Conservation (phyloP, 2,888 invertebrate species). For the Elmis aenea region DNA sequence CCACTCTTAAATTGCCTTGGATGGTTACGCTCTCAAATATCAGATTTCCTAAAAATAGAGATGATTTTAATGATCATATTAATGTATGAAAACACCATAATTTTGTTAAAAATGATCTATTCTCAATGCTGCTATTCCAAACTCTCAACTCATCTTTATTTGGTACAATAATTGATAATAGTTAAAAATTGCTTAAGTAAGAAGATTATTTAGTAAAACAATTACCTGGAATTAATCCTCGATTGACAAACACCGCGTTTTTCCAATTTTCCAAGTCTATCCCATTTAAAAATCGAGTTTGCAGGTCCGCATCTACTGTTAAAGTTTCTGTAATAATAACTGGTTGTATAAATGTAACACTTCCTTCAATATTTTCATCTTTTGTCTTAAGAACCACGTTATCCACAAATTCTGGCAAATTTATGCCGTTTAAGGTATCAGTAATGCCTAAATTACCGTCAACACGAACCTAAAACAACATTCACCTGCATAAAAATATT, state of each 20-base stretch:
- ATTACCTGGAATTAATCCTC: conserved; percentile 35
- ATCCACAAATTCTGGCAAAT: conserved; percentile 39
- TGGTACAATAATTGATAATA: neutral
- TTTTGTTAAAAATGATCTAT: too few species aligned
- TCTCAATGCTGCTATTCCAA: too few species aligned
- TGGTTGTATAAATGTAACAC: conserved; percentile 40
- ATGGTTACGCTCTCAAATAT: conserved; percentile 46
- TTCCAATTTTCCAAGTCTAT: conserved; percentile 45
- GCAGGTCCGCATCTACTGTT: conserved; percentile 33
- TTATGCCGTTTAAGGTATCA: conserved; percentile 35
- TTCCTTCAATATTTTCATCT: conserved; percentile 35
- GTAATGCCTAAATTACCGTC: conserved; percentile 33
- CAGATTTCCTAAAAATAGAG: conserved; percentile 44
- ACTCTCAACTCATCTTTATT: too few species aligned
- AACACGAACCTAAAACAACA: conserved; percentile 32
- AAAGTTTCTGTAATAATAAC: conserved; percentile 30
- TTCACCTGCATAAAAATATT: too few species aligned
- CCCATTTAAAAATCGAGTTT: conserved; percentile 39
- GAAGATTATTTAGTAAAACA: conserved; percentile 1
- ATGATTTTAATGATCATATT: too few species aligned
- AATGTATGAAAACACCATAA: too few species aligned
- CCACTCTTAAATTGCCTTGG: conserved; percentile 41
- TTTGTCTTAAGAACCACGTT: conserved; percentile 44
- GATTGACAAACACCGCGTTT: conserved; percentile 45
- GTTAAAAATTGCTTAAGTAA: conserved; percentile 1